phyloP scores from a whole-genome alignment of 2,113 vertebrate genomes.

The Alethe diademata region DNA sequence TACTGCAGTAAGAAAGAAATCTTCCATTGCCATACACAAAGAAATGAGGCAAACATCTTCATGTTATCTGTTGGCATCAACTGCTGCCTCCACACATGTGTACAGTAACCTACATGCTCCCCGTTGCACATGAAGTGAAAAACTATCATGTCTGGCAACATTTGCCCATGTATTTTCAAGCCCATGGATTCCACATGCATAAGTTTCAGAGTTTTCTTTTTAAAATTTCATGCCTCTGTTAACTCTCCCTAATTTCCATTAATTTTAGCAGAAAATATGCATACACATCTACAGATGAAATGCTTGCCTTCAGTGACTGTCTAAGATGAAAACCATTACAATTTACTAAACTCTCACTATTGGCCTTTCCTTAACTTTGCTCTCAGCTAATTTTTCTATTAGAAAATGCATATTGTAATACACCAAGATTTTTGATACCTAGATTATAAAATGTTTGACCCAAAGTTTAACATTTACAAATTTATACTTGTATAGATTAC shows the following conservation, averaged over 20 bases:
- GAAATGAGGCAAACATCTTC: not conserved
- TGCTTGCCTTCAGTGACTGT: not conserved
- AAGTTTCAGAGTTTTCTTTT: not conserved
- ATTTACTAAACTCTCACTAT: not conserved
- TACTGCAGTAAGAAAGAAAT: not conserved
- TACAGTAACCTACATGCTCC: not conserved
- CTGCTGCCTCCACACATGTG: fast-evolving
- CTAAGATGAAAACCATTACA: not conserved
- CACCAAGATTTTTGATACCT: not conserved
- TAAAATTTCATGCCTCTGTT: not conserved
- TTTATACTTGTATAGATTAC: not conserved
- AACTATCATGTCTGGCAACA: not conserved
- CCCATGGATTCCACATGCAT: not conserved
- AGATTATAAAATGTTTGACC: not conserved
- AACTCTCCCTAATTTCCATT: not conserved
- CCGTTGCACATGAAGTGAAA: not conserved
- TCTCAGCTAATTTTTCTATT: not conserved
- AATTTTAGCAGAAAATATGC: not conserved
- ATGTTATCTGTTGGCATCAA: not conserved
- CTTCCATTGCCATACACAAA: not conserved
- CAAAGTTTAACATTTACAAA: not conserved
- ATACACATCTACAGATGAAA: not conserved
- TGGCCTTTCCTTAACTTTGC: not conserved
- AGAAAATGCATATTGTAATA: not conserved
- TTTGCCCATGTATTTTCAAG: not conserved